phyloP scores from a whole-genome alignment of 2,797 vertebrate species.

The Emydoidea blandingii region DNA sequence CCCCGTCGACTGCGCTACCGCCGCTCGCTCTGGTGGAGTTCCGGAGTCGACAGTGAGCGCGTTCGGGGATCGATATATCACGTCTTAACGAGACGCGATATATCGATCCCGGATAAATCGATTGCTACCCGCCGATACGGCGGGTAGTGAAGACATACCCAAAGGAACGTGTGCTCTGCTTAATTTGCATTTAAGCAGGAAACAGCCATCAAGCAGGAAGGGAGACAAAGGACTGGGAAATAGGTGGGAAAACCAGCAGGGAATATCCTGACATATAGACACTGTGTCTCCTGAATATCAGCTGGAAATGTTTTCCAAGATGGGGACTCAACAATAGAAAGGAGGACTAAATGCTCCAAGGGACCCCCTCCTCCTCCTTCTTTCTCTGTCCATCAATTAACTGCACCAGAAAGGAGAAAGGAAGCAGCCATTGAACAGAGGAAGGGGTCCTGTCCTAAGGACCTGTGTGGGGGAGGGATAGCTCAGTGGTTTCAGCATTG shows the following conservation, averaged over 20 bases:
- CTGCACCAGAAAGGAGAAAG: neutral
- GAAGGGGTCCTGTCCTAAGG: too few relatives aligned
- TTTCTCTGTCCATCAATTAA: too few relatives aligned
- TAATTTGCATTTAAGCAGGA: neutral
- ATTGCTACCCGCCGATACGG: too few relatives aligned
- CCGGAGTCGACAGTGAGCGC: too few relatives aligned
- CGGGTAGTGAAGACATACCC: too few relatives aligned
- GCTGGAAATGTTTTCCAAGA: neutral
- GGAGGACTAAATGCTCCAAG: neutral
- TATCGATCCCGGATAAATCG: too few relatives aligned
- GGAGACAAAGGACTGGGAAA: neutral
- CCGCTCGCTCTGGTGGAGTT: too few relatives aligned
- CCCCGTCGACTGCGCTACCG: too few relatives aligned
- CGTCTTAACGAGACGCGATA: too few relatives aligned
- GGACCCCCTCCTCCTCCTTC: neutral
- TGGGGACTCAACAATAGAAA: neutral
- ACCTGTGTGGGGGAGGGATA: too few relatives aligned
- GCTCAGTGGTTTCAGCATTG: too few relatives aligned
- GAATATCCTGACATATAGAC: neutral
- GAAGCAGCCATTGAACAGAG: neutral
- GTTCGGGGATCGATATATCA: too few relatives aligned
- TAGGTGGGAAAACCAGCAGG: neutral
- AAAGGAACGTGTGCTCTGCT: neutral
- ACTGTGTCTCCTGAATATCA: neutral
- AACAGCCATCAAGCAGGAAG: neutral